Percentiles rank a stretch among this genome's conserved stretches.
Evolutionary conservation across 2,888 invertebrate species (phyloP).

Genomic region (Melanostoma mellinum): DNA sequence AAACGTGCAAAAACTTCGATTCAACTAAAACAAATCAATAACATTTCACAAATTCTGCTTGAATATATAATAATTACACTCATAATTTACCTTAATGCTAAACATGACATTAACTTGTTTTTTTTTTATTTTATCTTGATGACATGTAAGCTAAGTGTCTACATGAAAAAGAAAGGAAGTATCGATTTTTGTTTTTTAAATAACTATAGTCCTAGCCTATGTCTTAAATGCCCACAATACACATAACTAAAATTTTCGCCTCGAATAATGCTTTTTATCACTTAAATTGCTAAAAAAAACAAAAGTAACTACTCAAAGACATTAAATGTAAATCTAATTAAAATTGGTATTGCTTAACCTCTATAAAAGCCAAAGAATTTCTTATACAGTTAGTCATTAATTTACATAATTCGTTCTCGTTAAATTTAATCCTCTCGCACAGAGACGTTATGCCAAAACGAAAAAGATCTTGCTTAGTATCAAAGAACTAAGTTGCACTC

Average conservation of each 20-base stretch:
- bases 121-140: conserved; percentile 21
- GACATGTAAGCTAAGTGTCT: conserved; percentile 17
- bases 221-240: conserved; percentile 19
- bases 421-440: conserved; percentile 41
- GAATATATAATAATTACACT: conserved; percentile 1
- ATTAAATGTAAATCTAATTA: not conserved
- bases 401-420: conserved; percentile 62
- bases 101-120: conserved; percentile 14
- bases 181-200: conserved; percentile 11
- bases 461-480: conserved; percentile 8
- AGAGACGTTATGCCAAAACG: conserved; percentile 22
- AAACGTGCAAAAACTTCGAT: conserved; percentile 36
- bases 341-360: conserved; percentile 6
- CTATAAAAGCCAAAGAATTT: conserved; percentile 39
- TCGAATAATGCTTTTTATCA: conserved; percentile 13
- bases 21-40: conserved; percentile 47
- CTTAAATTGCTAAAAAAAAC: not conserved
- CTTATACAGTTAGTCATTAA: conserved; percentile 44
- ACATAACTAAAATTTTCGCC: conserved; percentile 21
- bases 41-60: conserved; percentile 18
- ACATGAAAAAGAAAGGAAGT: conserved; percentile 38
- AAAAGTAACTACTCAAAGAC: conserved; percentile 3
- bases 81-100: not conserved
- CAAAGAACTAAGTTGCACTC: conserved; percentile 45
- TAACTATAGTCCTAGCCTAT: not conserved